A percentile compares a stretch with the other conserved stretches of the same genome.
Evolutionary conservation across 2,113 vertebrate genomes (phyloP).

Genomic region (Scatophagus argus): DNA sequence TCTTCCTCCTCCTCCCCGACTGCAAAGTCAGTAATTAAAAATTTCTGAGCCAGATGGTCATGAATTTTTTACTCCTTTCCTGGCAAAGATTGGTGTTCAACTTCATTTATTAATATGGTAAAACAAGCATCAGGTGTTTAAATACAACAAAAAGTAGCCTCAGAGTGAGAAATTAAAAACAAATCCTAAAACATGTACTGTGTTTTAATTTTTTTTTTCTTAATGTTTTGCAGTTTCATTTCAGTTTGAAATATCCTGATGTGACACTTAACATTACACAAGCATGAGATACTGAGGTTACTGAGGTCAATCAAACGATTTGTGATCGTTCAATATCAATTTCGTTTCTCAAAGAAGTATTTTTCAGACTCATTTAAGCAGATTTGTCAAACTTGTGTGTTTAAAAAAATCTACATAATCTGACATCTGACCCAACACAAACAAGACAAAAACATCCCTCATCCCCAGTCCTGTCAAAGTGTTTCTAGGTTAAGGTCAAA

Average conservation of each 20-base stretch:
- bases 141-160: background rate
- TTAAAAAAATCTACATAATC: background rate
- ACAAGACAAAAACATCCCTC: background rate
- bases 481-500: background rate
- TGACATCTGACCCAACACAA: background rate
- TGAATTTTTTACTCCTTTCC: constrained; percentile 30
- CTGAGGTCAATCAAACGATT: too few relatives aligned
- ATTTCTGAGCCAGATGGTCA: constrained; percentile 59
- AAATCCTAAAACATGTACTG: background rate
- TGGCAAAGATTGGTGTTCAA: constrained; percentile 39
- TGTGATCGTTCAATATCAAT: constrained; percentile 10
- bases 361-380: background rate
- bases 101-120: constrained; percentile 32
- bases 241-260: background rate
- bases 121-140: constrained; percentile 19
- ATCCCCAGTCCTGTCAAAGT: background rate
- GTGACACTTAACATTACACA: background rate
- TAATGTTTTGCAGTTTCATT: background rate
- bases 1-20: constrained; percentile 26
- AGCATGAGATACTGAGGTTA: too few relatives aligned
- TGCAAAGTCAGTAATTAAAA: constrained; percentile 38
- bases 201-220: background rate
- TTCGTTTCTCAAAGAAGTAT: background rate
- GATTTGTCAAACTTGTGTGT: background rate
- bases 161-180: background rate